Percentiles rank a stretch among this genome's conserved stretches.
Conservation (phyloP, 2,888 invertebrate genomes). For the Cepaea hortensis region DNA sequence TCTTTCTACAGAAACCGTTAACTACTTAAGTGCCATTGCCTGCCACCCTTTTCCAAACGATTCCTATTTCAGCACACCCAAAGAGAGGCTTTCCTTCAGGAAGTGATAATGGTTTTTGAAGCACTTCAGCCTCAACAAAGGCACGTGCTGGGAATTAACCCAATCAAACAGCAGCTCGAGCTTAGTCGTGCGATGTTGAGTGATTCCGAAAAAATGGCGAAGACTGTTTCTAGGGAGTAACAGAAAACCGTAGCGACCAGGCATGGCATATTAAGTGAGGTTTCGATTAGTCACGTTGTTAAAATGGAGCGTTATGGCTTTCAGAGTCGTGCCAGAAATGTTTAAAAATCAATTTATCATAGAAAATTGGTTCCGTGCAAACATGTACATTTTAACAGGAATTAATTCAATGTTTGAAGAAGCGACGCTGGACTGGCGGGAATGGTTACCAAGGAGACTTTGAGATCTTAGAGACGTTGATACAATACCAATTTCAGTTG, state of each 20-base stretch:
- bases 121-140: neutral
- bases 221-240: neutral
- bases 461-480: no score
- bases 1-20: no score
- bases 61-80: conserved; percentile 2
- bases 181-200: conserved; percentile 20
- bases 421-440: no score
- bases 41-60: neutral
- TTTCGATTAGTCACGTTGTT: neutral
- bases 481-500: no score
- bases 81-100: conserved; percentile 3
- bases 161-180: conserved; percentile 25
- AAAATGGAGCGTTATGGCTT: no score
- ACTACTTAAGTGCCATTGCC: neutral
- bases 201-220: conserved; percentile 18
- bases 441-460: no score
- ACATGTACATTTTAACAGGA: no score
- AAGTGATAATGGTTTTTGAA: conserved; percentile 30
- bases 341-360: no score
- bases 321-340: no score
- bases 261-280: neutral
- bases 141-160: conserved; percentile 38
- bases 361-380: no score
- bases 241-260: neutral
- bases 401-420: no score